Percentiles rank a stretch among this genome's conserved stretches.
phyloP scores from a whole-genome alignment of 2,888 invertebrate species.

The Hipparchia semele region DNA sequence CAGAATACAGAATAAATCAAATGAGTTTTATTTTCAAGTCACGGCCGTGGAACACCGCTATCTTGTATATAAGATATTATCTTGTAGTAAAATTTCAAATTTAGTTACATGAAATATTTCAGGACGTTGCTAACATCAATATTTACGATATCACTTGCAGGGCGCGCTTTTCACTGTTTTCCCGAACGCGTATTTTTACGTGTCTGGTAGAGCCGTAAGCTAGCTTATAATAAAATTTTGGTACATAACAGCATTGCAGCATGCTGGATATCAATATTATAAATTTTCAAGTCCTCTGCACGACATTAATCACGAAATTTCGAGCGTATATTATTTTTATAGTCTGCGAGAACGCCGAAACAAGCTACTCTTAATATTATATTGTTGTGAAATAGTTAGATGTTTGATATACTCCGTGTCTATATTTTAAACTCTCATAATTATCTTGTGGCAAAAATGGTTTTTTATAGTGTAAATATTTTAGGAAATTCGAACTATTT shows the following conservation, averaged over 20 bases:
- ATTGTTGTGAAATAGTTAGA: background rate
- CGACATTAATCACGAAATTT: constrained; percentile 8
- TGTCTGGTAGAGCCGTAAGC: background rate
- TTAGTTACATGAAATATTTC: constrained; percentile 15
- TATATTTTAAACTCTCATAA: too few species aligned
- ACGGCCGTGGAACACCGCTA: background rate
- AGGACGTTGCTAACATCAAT: constrained; percentile 31
- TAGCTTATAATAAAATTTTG: background rate
- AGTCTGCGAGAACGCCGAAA: background rate
- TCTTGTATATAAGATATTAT: background rate
- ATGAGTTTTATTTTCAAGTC: constrained; percentile 35
- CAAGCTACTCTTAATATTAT: background rate
- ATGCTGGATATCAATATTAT: constrained; percentile 15
- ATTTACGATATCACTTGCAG: constrained; percentile 31
- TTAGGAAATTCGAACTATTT: background rate
- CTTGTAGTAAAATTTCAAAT: constrained; percentile 6
- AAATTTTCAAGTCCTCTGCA: background rate
- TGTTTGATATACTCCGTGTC: too few species aligned
- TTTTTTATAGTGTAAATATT: too few species aligned
- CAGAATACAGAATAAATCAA: too few species aligned
- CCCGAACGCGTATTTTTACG: constrained; percentile 3
- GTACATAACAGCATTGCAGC: constrained; percentile 6
- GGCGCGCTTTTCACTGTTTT: constrained; percentile 12
- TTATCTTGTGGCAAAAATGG: too few species aligned
- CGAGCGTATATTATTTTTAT: constrained; percentile 15